Evolutionary conservation across 2,888 invertebrate species (phyloP).

Genomic region (Diplolepis rosae): DNA sequence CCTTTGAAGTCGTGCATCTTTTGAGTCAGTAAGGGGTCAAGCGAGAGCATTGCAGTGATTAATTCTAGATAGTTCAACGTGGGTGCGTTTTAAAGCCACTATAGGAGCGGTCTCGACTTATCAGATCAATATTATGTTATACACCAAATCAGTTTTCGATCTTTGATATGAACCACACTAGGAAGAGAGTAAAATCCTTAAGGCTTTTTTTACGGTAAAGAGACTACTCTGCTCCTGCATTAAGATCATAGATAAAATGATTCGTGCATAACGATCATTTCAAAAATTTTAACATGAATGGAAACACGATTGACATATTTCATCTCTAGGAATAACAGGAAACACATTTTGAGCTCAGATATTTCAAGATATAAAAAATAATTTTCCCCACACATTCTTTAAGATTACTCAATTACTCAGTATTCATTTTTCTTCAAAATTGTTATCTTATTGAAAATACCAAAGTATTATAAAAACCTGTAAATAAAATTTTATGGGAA

Average conservation of each 20-base stretch:
- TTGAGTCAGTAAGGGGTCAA: conserved; percentile 10
- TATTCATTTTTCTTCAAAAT: too few species aligned
- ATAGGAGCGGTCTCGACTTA: conserved; percentile 39
- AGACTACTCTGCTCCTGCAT: neutral
- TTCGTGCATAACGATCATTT: neutral
- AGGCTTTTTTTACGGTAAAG: conserved; percentile 8
- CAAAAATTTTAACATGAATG: neutral
- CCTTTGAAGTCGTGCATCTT: neutral
- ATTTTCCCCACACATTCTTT: too few species aligned
- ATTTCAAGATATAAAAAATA: too few species aligned
- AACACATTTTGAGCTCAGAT: too few species aligned
- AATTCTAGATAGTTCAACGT: conserved; percentile 21
- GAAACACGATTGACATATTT: too few species aligned
- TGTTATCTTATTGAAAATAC: too few species aligned
- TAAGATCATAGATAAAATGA: conserved; percentile 3
- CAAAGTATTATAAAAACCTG: too few species aligned
- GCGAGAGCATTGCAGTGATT: conserved; percentile 20
- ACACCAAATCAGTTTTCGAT: conserved; percentile 26
- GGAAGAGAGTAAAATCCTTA: neutral
- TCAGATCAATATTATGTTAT: conserved; percentile 38
- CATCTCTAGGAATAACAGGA: too few species aligned
- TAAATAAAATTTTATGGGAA: too few species aligned
- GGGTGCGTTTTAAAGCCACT: conserved; percentile 41
- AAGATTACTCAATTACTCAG: too few species aligned
- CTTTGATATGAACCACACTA: neutral